A percentile compares a stretch with the other conserved stretches of the same genome.
phyloP scores from a whole-genome alignment of 2,797 vertebrate genomes.

The Dromococcyx pavoninus region DNA sequence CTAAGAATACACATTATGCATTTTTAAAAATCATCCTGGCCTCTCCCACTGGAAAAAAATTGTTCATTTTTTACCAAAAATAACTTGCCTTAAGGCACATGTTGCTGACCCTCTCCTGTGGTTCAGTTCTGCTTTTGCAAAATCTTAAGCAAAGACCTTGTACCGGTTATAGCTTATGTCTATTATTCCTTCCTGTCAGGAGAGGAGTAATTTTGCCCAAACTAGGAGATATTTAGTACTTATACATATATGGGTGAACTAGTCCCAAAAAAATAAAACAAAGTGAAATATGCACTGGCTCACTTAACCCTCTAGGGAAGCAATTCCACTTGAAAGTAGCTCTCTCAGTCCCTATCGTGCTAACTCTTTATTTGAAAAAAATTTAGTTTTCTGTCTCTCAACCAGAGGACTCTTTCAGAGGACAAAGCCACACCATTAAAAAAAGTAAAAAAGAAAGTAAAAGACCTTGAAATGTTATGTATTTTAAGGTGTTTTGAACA shows the following conservation, averaged over 20 bases:
- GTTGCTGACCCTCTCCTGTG: not conserved
- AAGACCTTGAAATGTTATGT: not conserved
- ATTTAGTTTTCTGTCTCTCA: not conserved
- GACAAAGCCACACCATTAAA: fast-evolving
- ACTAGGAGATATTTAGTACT: not conserved
- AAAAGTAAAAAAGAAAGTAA: too few species aligned
- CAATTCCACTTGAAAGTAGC: not conserved
- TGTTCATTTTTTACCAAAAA: not conserved
- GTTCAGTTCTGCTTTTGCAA: not conserved
- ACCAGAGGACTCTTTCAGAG: not conserved
- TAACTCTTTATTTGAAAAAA: not conserved
- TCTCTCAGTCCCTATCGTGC: not conserved
- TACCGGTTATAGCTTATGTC: not conserved
- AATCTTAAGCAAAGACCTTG: not conserved
- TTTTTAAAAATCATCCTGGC: not conserved
- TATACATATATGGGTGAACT: not conserved
- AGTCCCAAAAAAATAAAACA: not conserved
- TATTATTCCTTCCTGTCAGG: not conserved
- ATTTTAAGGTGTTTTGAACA: not conserved
- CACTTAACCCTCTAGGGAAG: not conserved
- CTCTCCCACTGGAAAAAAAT: not conserved
- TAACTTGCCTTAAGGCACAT: not conserved
- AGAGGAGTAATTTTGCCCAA: not conserved
- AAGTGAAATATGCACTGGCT: not conserved
- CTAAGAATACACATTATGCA: not conserved